These are phyloP conservation scores for Rissa tridactyla DNA, from an alignment of 2,113 vertebrate genomes.

Conservation along the genomic window DNA sequence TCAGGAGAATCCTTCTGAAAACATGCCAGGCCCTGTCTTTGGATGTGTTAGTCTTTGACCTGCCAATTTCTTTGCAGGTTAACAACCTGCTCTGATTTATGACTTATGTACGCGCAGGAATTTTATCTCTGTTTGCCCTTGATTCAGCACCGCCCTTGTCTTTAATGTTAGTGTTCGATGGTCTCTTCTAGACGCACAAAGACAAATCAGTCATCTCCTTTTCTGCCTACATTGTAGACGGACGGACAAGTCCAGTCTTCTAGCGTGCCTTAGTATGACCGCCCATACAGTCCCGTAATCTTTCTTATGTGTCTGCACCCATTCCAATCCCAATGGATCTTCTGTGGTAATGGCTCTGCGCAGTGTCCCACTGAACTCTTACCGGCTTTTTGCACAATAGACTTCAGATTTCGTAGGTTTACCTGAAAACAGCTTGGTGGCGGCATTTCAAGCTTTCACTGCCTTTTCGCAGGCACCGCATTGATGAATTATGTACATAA, in stretches of 20 bases:
- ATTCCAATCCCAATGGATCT: neutral
- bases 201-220: neutral
- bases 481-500: conserved; percentile 37
- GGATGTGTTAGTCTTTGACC: neutral
- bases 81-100: neutral
- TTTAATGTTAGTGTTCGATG: neutral
- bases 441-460: neutral
- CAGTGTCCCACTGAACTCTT: neutral
- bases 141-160: neutral
- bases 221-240: neutral
- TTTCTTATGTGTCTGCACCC: neutral
- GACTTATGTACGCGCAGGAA: neutral
- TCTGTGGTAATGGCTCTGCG: neutral
- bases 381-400: conserved; percentile 9
- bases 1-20: neutral
- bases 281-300: neutral
- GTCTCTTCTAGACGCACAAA: neutral
- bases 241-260: neutral
- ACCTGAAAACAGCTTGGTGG: conserved; percentile 25
- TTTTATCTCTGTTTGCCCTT: neutral
- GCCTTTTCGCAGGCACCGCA: neutral
- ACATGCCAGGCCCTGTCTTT: neutral
- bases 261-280: neutral
- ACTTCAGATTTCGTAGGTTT: conserved; percentile 30
- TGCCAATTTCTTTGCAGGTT: neutral